Percentiles rank a stretch among this genome's conserved stretches.
These are phyloP conservation scores for Streblospio benedicti DNA, from an alignment of 1,140 invertebrate species.

Conservation along the genomic window DNA sequence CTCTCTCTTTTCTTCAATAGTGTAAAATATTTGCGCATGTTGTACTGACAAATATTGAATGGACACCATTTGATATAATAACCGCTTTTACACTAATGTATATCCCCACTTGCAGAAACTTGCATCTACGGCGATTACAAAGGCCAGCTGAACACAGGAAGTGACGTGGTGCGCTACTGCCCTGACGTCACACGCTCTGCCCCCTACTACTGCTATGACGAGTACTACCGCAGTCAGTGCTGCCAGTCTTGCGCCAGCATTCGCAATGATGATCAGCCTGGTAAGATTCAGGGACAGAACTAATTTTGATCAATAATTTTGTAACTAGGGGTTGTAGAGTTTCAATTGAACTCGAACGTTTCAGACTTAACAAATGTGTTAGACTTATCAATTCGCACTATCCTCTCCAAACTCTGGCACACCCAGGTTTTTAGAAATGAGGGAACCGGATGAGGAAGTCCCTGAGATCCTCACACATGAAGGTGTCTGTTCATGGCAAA, in stretches of 20 bases:
- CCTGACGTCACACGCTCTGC: background rate
- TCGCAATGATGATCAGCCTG: background rate
- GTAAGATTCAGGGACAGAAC: background rate
- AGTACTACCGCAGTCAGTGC: background rate
- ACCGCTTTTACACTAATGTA: no score
- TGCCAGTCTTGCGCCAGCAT: background rate
- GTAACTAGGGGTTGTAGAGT: no score
- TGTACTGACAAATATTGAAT: no score
- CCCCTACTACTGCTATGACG: background rate
- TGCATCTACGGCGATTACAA: conserved; percentile 3
- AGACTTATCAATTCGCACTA: background rate
- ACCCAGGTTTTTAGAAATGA: background rate
- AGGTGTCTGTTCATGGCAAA: no score
- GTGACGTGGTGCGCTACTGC: background rate
- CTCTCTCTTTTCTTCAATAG: no score
- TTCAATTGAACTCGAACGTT: background rate
- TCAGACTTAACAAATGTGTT: no score
- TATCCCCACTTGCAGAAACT: conserved; percentile 1
- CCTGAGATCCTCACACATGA: no score
- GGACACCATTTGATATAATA: no score
- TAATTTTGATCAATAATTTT: background rate
- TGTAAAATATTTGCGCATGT: no score
- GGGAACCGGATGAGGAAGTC: no score
- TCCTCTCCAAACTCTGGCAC: background rate
- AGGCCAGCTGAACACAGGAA: background rate